Base-by-base conservation (phyloP, 2,888 invertebrate genomes). In the Copidosoma aretas region DNA sequence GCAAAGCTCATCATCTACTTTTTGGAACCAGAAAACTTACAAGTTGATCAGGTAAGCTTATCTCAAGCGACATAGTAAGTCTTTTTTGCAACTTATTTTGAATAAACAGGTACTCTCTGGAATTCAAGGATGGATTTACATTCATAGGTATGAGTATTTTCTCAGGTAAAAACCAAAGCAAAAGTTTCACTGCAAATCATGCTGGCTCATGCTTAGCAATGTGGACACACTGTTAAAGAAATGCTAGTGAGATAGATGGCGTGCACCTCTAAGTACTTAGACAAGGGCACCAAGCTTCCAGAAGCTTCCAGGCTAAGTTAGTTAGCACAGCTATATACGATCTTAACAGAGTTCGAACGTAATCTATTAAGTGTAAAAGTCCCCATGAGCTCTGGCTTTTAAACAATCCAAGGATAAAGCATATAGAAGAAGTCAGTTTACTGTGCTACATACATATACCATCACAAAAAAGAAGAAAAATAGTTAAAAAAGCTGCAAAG, bases 371-470 rank as follows among this genome's bases (percentile, higher is more conserved):
- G 46, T 74, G 69, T 19, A 71, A 65, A 41, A 75, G 72, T 66
- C 77, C 77, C 1, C 76, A 72, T 58, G 76, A 79, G 58, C 21
- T 79, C 3, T 78, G 77, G 77, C 72, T 73, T 25, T 73, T 72
- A 14, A 73, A 72, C 60, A 72, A 71, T 59, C 73, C 74, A 10
- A 56, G 53, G n/a, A 69, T 77, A 1, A 63, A 68, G 25, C 74
- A 74, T 71, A 63, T 77, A 12, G 62, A 74, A 10, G 67, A 77
- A 4, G 68, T 77, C 39, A 75, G 75, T n/a, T 72, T 70, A 10
- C 60, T 70, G 22, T 70, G 65, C 53, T 72, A 74, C 67, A 71
- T 69, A 39, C 76, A 78, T 68, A 58, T 77, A 58, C 73, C 76
- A 19, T 71, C 63, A 43, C 71, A 75, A 57, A 75, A 74, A 51